phyloP scores from a whole-genome alignment of 1,140 invertebrate genomes.

The Macrotrachela quadricornifera region DNA sequence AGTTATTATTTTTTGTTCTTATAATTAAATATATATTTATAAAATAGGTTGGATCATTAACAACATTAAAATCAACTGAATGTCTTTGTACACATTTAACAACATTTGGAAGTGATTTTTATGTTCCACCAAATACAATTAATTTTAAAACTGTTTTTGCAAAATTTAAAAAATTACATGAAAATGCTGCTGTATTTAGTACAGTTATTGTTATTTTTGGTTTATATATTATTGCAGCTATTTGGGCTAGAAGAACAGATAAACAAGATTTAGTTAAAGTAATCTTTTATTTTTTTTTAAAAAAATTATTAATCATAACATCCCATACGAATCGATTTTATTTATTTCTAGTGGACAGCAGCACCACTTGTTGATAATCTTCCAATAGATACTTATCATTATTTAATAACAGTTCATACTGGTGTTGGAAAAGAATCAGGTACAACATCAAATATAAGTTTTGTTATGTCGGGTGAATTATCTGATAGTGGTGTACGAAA shows the following conservation, averaged over 20 bases:
- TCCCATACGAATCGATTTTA: no score
- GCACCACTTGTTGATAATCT: conserved; percentile 27
- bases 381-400: conserved; percentile 26
- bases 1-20: background rate
- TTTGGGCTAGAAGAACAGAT: conserved; percentile 34
- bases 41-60: conserved; percentile 18
- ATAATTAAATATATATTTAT: background rate
- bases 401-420: conserved; percentile 25
- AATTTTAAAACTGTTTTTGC: conserved; percentile 37
- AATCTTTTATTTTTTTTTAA: no score
- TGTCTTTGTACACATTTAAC: conserved; percentile 36
- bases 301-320: no score
- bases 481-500: conserved; percentile 22
- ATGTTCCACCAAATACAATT: conserved; percentile 35
- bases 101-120: conserved; percentile 36
- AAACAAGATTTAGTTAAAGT: conserved; percentile 25
- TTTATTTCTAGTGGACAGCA: conserved; percentile 21
- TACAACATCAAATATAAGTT: conserved; percentile 23
- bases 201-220: conserved; percentile 32
- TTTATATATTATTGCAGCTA: conserved; percentile 29
- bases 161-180: conserved; percentile 23
- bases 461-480: conserved; percentile 25
- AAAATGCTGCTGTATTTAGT: conserved; percentile 28
- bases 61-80: conserved; percentile 24
- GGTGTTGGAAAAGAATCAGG: conserved; percentile 21